Percentiles rank a stretch among this genome's conserved stretches.
Evolutionary conservation across 2,113 vertebrate genomes (phyloP).

Genomic region (Carassius gibelio): DNA sequence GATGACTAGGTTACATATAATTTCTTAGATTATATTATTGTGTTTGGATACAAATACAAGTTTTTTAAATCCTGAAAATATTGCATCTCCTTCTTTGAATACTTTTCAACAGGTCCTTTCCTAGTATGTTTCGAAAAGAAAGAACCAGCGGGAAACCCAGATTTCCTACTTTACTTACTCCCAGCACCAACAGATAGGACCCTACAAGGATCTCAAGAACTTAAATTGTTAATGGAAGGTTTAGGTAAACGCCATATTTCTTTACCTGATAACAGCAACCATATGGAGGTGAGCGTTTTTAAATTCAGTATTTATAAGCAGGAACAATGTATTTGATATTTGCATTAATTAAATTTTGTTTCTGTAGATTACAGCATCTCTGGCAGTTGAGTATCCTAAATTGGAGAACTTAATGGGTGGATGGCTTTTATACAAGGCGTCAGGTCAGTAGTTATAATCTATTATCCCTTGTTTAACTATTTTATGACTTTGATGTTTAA

Average conservation of each 20-base stretch:
- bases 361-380: too few species aligned
- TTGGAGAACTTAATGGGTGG: neutral
- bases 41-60: neutral
- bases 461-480: neutral
- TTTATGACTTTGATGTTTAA: neutral
- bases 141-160: neutral
- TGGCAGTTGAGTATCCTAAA: too few species aligned
- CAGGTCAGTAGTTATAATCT: neutral
- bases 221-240: conserved; percentile 23
- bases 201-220: conserved; percentile 3
- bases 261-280: conserved; percentile 15
- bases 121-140: conserved; percentile 9
- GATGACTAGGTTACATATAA: neutral
- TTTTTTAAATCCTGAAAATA: neutral
- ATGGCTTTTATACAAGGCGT: neutral
- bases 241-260: conserved; percentile 17
- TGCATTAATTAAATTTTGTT: too few species aligned
- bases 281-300: neutral
- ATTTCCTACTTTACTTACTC: conserved; percentile 33
- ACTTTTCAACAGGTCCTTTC: conserved; percentile 10
- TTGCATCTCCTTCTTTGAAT: neutral
- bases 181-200: conserved; percentile 20
- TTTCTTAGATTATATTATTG: neutral
- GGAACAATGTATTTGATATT: neutral
- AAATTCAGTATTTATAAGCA: neutral